Evolutionary conservation across 2,888 invertebrate species (phyloP), one percentile per base, ranked within the genome.

Genomic region (Allygus modestus): DNA sequence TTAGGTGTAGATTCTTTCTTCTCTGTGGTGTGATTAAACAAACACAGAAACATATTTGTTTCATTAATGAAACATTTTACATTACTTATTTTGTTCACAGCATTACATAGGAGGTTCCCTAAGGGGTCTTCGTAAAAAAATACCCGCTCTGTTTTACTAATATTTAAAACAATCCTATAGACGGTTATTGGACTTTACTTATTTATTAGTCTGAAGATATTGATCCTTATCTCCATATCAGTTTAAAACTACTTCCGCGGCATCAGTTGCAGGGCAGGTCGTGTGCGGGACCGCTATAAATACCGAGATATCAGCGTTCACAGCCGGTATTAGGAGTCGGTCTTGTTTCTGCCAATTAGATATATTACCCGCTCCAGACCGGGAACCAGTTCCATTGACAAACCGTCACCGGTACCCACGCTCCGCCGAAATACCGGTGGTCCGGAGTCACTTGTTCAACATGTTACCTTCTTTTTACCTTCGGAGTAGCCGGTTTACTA

Each of bases 271-370:
- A n/a, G n/a, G n/a, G 15, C n/a, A 1, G 31, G 31, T 65, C 28
- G 65, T 65, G 65, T 15, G 31, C 65, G 20, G 23, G 23, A 26
- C 31, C 65, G 28, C 31, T 28, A 65, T 65, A 65, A 65, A 65
- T 65, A 65, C 65, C 12, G 65, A 28, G 65, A 31, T 65, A 65
- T 65, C 31, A 58, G 23, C 23, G 23, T 51, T 51, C 51, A 17
- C 51, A 51, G 65, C 65, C 28, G 28, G 65, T 65, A 65, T 65
- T 65, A 28, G 65, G 65, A 65, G 65, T 15, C 15, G 65, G 31
- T 71, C 71, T 23, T 41, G 71, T 71, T 41, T 37, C 71, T 71
- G 71, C 41, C 71, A 71, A 71, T 71, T 71, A 71, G 71, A 71
- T 71, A 71, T 41, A 71, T 71, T 37, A 71, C 41, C 71, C 4